Percentiles rank a stretch among this genome's conserved stretches.
Conservation (phyloP, 2,797 vertebrate species). For the Bradypodion ventrale region DNA sequence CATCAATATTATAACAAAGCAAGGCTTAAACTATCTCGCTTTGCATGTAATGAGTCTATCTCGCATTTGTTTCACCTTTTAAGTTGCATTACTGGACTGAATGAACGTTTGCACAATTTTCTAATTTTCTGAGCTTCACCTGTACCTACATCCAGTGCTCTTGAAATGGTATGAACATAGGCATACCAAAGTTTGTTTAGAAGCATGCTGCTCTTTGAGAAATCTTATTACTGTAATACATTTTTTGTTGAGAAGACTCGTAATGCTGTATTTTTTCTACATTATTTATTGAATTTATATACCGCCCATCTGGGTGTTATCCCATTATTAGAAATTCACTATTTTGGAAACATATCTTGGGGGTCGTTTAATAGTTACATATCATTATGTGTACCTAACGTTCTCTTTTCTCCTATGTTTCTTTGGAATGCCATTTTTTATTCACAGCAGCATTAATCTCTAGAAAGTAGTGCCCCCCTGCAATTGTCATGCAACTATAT, state of each 20-base stretch:
- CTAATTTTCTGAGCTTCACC: too few relatives aligned
- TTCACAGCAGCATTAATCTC: not conserved
- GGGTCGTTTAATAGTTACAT: not conserved
- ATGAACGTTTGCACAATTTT: too few relatives aligned
- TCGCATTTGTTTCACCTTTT: too few relatives aligned
- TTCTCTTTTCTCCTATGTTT: not conserved
- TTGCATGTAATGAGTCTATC: too few relatives aligned
- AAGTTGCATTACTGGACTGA: too few relatives aligned
- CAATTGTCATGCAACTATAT: not conserved
- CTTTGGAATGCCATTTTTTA: not conserved
- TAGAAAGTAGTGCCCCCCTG: rapidly evolving
- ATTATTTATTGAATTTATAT: too few relatives aligned
- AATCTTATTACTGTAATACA: not conserved
- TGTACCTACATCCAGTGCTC: not conserved
- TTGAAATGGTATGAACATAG: not conserved
- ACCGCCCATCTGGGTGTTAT: too few relatives aligned
- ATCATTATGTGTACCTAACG: not conserved
- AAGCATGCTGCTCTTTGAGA: not conserved
- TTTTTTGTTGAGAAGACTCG: not conserved
- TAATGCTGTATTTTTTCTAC: not conserved
- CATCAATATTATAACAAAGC: too few relatives aligned
- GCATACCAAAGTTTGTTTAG: not conserved
- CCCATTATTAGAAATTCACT: not conserved
- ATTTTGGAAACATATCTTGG: not conserved
- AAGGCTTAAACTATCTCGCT: too few relatives aligned